A percentile compares a stretch with the other conserved stretches of the same genome.
phyloP scores from a whole-genome alignment of 2,113 vertebrate genomes.

The Nettapus auritus region DNA sequence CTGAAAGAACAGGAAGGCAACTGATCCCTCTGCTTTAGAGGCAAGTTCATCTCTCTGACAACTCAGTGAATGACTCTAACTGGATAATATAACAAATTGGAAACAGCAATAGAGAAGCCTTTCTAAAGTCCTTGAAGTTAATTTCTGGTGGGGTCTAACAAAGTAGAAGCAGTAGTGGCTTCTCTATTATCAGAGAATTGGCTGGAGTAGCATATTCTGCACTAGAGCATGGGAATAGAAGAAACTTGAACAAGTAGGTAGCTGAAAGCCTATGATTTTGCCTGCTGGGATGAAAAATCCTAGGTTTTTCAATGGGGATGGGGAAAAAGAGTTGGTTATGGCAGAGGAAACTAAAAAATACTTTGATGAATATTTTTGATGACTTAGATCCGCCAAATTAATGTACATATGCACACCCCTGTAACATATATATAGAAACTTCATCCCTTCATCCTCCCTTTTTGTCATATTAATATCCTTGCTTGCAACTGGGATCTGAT shows the following conservation, averaged over 20 bases:
- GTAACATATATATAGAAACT: background rate
- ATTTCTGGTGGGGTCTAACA: background rate
- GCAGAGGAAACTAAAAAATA: background rate
- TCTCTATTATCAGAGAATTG: background rate
- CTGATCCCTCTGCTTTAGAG: background rate
- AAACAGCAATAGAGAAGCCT: background rate
- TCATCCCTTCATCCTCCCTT: background rate
- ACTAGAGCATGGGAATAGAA: background rate
- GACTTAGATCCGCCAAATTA: background rate
- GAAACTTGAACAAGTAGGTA: background rate
- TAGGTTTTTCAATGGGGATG: background rate
- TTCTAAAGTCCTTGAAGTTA: background rate
- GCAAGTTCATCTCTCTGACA: background rate
- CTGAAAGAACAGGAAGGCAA: background rate
- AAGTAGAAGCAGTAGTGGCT: background rate
- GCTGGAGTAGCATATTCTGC: background rate
- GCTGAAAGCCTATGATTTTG: conserved; percentile 11
- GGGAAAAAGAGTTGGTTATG: background rate
- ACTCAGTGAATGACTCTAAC: background rate
- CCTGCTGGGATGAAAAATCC: background rate
- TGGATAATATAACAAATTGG: background rate
- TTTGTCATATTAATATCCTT: background rate
- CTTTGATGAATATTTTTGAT: background rate
- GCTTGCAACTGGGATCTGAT: background rate
- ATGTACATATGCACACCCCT: background rate